Percentiles rank a stretch among this genome's conserved stretches.
These are phyloP conservation scores for Bergia puertoricense DNA, from an alignment of 92 coral and sea anemone species.

Conservation along the genomic window DNA sequence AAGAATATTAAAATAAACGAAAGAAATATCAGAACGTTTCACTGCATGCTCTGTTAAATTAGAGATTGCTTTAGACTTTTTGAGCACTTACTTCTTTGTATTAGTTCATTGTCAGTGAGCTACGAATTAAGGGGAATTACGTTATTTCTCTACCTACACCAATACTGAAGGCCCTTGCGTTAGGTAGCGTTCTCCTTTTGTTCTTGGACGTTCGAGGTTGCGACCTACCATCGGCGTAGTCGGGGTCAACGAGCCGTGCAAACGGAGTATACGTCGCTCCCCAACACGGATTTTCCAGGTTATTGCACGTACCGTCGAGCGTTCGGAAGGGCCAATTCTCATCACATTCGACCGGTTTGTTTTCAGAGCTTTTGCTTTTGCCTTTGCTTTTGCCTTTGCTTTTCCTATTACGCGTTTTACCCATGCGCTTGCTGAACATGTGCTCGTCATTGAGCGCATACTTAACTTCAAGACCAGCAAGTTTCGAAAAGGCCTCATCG, in stretches of 20 bases:
- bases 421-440: too few species aligned
- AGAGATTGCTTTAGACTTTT: too few species aligned
- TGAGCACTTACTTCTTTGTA: too few species aligned
- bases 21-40: too few species aligned
- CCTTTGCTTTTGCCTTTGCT: too few species aligned
- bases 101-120: too few species aligned
- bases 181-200: neutral
- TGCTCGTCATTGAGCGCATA: neutral
- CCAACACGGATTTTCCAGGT: neutral
- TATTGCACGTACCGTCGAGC: neutral
- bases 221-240: neutral
- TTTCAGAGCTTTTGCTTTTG: neutral
- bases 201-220: neutral
- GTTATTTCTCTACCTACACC: neutral
- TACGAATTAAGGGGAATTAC: neutral
- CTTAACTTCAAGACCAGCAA: neutral
- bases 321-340: neutral
- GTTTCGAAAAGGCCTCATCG: neutral
- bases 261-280: neutral
- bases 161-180: neutral
- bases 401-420: too few species aligned
- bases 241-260: neutral
- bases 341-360: too few species aligned
- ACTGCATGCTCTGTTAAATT: too few species aligned
- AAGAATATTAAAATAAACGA: too few species aligned